phyloP scores from a whole-genome alignment of 2,797 vertebrate genomes.

The Onychomys leucogaster region DNA sequence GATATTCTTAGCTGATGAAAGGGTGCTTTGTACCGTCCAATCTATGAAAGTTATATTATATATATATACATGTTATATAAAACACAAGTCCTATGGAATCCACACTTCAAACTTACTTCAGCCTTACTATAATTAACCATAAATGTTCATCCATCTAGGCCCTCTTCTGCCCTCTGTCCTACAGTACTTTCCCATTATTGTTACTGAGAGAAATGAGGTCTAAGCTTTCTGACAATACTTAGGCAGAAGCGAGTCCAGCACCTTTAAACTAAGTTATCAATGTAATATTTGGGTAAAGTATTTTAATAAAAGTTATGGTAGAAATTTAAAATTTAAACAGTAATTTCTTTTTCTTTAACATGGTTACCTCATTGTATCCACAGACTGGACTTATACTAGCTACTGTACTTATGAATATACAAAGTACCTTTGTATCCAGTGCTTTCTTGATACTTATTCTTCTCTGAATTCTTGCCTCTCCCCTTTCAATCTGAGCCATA shows the following conservation, averaged over 20 bases:
- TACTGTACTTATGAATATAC: background rate
- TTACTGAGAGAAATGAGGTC: background rate
- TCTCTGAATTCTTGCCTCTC: conserved; percentile 98
- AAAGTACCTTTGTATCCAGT: conserved; percentile 95
- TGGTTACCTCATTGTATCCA: background rate
- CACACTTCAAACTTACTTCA: conserved; percentile 26
- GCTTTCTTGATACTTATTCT: conserved; percentile 99
- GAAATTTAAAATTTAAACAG: conserved; percentile 6
- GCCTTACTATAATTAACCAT: conserved; percentile 12
- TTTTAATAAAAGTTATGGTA: background rate
- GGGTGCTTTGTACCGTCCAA: conserved; percentile 98
- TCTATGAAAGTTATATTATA: conserved; percentile 87
- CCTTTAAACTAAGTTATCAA: background rate
- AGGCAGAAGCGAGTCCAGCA: background rate
- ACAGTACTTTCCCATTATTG: background rate
- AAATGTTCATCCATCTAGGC: conserved; percentile 19
- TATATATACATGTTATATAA: background rate
- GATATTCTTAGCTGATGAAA: conserved; percentile 99
- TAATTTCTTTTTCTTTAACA: conserved; percentile 7
- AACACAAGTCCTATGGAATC: conserved; percentile 1
- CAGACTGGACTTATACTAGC: background rate
- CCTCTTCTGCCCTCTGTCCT: background rate
- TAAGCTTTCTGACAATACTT: background rate
- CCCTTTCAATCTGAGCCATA: conserved; percentile 99
- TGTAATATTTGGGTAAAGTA: background rate